Conservation (phyloP, 2,888 invertebrate genomes). For the Yponomeuta cagnagella region DNA sequence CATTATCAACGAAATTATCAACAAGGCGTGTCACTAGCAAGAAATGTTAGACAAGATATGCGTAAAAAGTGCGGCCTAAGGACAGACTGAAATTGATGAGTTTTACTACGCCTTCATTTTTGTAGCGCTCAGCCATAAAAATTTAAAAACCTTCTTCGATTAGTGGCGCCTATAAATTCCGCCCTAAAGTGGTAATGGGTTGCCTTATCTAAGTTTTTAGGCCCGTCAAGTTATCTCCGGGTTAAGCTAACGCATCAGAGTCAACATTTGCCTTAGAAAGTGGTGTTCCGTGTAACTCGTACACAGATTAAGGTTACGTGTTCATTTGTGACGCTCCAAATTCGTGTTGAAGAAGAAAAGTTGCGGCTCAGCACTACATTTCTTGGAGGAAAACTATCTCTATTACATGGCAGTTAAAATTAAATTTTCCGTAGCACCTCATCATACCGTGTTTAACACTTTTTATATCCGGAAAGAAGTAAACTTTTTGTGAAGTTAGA, state of each 20-base stretch:
- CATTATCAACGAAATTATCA: conserved; percentile 4
- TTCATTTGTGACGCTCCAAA: conserved; percentile 52
- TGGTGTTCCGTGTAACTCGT: conserved; percentile 70
- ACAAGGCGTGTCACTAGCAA: conserved; percentile 41
- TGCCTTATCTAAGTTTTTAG: conserved; percentile 61
- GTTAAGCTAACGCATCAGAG: conserved; percentile 1
- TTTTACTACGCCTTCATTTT: neutral
- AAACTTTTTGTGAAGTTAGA: neutral
- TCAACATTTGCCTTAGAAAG: conserved; percentile 72
- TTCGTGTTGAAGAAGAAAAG: conserved; percentile 36
- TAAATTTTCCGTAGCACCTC: conserved; percentile 21
- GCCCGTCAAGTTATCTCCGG: conserved; percentile 23
- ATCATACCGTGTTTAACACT: too few relatives aligned
- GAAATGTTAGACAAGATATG: conserved; percentile 54
- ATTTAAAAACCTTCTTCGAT: neutral
- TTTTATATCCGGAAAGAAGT: too few relatives aligned
- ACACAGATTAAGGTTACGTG: conserved; percentile 56
- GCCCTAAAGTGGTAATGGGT: conserved; percentile 34
- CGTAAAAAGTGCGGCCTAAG: conserved; percentile 51
- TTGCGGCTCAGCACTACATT: neutral
- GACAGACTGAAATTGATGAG: conserved; percentile 20
- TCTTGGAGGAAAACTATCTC: neutral
- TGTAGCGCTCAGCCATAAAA: neutral
- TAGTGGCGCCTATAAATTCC: conserved; percentile 1
- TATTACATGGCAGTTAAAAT: neutral